Evolutionary conservation across 2,888 invertebrate species (phyloP), one percentile per base, ranked within the genome.

Genomic region (Itoplectis maculator): DNA sequence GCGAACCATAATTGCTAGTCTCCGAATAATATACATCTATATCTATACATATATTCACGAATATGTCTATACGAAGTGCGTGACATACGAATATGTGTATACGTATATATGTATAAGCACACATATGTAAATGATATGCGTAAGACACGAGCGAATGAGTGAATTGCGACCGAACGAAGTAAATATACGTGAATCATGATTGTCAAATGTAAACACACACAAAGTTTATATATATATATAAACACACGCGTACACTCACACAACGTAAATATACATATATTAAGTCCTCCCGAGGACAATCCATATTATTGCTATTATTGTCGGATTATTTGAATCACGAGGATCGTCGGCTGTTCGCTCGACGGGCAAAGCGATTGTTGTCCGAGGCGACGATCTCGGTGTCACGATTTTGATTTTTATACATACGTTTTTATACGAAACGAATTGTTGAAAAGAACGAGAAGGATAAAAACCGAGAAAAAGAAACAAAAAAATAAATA

Each of bases 1-100:
- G 87, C 79, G 84, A 89, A 88, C 86, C 84, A 86, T 90, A 89
- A 90, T 89, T 89, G 88, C 91, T 91, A 91, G 91, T 90, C 91
- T 87, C 85, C 86, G 87, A 82, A 88, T 86, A 83, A 84, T 84
- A 82, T 86, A 86, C 80, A 81, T 80, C 82, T 74, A 63, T 23
- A 73, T 72, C 83, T 86, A 79, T 75, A 11, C 59, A 61, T 66
- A 79, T 84, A 66, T 82, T 79, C 20, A 73, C 37, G 69, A 40
- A 70, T 73, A 59, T 66, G 42, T 75, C 0, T 86, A 79, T 75
- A 9, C 56, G 56, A 68, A 80, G 79, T 23, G 70, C 54, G 77
- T 37, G 29, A 5, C 29, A 5, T 29, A 5, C 29, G 29, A 45
- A 54, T 73, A 63, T 79, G 79, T 63, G 63, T 73, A 68, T 20